phyloP scores from a whole-genome alignment of 2,888 invertebrate genomes.

The Theretra japonica region DNA sequence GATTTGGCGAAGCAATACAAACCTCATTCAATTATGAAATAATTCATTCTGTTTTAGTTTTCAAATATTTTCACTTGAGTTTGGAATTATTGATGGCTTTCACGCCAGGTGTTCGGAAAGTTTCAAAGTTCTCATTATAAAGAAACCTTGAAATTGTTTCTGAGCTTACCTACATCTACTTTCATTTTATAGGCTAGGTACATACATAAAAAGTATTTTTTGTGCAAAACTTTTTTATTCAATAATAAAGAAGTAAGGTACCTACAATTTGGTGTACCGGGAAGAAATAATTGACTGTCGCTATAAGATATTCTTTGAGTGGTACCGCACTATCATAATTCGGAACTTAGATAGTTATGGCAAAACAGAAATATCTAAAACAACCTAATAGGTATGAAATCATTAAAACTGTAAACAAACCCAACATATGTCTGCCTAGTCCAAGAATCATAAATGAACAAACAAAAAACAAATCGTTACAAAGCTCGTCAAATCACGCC shows the following conservation, averaged over 20 bases:
- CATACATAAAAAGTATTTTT: constrained; percentile 5
- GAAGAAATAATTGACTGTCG: too few species aligned
- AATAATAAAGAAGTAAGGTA: too few species aligned
- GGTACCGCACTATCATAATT: too few species aligned
- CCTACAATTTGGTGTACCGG: too few species aligned
- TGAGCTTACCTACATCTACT: neutral
- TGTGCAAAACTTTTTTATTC: neutral
- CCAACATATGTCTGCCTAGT: too few species aligned
- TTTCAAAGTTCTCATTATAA: neutral
- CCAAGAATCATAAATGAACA: too few species aligned
- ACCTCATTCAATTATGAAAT: neutral
- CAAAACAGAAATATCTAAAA: neutral
- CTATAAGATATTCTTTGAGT: too few species aligned
- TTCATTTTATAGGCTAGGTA: neutral
- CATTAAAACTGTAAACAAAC: too few species aligned
- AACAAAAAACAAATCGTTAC: constrained; percentile 23
- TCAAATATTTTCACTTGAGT: neutral
- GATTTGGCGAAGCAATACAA: neutral
- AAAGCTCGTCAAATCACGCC: constrained; percentile 37
- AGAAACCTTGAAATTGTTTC: neutral
- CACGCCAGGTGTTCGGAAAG: neutral
- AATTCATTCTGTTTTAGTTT: neutral
- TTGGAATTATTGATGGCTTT: neutral
- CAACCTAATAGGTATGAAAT: neutral
- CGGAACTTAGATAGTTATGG: too few species aligned